Evolutionary conservation across 2,797 vertebrate species (phyloP).

Genomic region (Poeciliopsis infans): DNA sequence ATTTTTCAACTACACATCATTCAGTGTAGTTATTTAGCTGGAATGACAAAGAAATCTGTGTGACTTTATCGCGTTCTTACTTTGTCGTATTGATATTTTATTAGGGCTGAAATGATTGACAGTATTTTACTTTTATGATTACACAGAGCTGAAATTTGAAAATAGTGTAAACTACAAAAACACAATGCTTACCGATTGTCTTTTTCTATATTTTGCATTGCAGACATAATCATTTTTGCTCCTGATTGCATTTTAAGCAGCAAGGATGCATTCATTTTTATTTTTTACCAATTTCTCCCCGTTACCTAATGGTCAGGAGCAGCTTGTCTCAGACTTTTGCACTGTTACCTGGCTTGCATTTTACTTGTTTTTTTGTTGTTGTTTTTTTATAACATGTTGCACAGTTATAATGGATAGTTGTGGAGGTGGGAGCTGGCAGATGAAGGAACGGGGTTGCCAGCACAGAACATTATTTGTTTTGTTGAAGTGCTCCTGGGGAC

Average conservation of each 20-base stretch:
- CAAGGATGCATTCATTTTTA: neutral
- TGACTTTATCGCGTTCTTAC: too few relatives aligned
- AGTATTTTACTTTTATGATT: neutral
- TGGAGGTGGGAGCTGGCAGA: neutral
- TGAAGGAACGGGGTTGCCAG: slow-evolving; percentile 11
- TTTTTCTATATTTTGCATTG: neutral
- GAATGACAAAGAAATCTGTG: neutral
- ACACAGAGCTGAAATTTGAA: neutral
- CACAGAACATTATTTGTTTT: slow-evolving; percentile 67
- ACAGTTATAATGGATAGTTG: slow-evolving; percentile 3
- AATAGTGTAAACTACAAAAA: neutral
- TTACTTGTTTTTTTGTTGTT: neutral
- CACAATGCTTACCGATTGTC: neutral
- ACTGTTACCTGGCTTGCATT: slow-evolving; percentile 14
- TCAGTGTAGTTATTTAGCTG: neutral
- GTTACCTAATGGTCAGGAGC: neutral
- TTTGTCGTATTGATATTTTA: neutral
- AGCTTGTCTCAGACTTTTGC: slow-evolving; percentile 6
- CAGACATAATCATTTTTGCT: neutral
- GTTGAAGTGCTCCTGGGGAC: slow-evolving; percentile 61
- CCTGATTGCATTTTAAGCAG: neutral
- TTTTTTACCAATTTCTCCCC: neutral
- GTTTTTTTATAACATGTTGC: neutral
- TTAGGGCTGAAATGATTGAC: neutral
- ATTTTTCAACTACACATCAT: too few relatives aligned